These are phyloP conservation scores for Sebastiscus albofasciatus DNA, from an alignment of 2,797 vertebrate species.

Conservation along the genomic window DNA sequence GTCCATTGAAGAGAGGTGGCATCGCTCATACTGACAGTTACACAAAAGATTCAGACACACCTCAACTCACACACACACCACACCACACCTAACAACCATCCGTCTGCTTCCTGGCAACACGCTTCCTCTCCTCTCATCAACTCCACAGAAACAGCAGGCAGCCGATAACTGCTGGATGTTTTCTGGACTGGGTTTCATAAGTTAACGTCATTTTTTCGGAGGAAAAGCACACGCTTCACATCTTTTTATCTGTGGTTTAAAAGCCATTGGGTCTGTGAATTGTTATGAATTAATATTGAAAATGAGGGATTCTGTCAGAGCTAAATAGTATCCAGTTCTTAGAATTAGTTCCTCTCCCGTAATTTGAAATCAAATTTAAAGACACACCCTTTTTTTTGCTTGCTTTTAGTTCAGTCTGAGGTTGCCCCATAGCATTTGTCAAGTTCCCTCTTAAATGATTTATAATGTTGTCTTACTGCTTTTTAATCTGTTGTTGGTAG, in stretches of 20 bases:
- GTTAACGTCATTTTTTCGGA: neutral
- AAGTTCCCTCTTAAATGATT: no score
- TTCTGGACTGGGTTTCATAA: neutral
- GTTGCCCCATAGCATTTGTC: no score
- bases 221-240: neutral
- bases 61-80: neutral
- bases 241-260: neutral
- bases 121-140: neutral
- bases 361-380: no score
- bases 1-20: neutral
- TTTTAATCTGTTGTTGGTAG: no score
- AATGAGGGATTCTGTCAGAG: neutral
- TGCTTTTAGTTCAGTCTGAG: no score
- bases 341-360: no score
- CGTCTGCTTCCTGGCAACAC: slow-evolving; percentile 2
- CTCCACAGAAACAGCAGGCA: neutral
- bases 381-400: no score
- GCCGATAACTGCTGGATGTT: neutral
- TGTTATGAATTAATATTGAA: neutral
- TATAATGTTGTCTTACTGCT: no score
- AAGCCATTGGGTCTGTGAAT: neutral
- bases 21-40: slow-evolving; percentile 40
- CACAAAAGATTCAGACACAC: slow-evolving; percentile 32
- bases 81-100: neutral
- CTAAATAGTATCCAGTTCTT: no score